Percentiles rank a stretch among this genome's conserved stretches.
phyloP scores from a whole-genome alignment of 2,797 vertebrate genomes.

The Onychomys torridus region DNA sequence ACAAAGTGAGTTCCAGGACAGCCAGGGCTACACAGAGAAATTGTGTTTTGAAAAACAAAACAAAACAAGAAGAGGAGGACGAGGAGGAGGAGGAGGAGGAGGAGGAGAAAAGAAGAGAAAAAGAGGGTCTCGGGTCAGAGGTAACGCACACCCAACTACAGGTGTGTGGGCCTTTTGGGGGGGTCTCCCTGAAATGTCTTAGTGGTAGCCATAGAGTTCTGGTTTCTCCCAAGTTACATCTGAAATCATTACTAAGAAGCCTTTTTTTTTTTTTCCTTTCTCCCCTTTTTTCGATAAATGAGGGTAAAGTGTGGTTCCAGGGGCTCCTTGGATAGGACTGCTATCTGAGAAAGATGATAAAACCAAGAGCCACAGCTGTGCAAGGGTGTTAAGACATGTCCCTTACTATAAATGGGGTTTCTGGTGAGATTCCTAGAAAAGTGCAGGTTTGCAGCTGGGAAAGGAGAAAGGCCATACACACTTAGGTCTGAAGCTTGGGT shows the following conservation, averaged over 20 bases:
- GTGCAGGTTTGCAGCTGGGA: background rate
- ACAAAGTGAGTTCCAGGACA: background rate
- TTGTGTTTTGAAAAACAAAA: no score
- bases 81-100: no score
- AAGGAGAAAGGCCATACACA: background rate
- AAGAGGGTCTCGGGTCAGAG: no score
- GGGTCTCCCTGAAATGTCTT: background rate
- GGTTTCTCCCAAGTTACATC: background rate
- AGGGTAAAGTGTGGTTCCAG: background rate
- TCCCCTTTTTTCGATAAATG: background rate
- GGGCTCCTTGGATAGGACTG: background rate
- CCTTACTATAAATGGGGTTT: background rate
- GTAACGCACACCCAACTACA: background rate
- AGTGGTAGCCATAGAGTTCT: background rate
- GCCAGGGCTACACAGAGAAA: background rate
- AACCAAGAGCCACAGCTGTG: background rate
- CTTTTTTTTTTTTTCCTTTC: no score
- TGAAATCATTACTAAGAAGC: background rate
- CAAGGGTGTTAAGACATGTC: background rate
- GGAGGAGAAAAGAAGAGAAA: no score
- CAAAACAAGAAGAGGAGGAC: no score
- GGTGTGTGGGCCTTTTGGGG: no score
- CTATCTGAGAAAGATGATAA: background rate
- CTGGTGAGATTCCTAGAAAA: background rate
- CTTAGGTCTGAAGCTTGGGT: background rate